Evolutionary conservation across 2,888 invertebrate genomes (phyloP).

Genomic region (Torymus texanus): DNA sequence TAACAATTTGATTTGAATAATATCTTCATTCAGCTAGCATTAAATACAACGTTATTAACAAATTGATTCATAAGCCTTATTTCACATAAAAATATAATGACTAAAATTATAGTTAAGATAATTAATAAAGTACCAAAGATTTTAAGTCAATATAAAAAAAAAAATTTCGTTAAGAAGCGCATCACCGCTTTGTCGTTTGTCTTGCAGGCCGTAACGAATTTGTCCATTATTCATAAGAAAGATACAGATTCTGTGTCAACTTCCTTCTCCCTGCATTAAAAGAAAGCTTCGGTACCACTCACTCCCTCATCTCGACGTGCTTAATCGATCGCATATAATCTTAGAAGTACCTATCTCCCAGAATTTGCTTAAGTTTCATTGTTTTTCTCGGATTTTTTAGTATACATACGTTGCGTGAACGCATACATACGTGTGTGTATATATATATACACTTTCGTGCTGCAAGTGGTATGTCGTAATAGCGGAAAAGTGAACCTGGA

Average conservation of each 20-base stretch:
- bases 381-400: not conserved
- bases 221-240: slow-evolving; percentile 27
- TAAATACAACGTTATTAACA: not conserved
- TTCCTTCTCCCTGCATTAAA: not conserved
- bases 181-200: slow-evolving; percentile 42
- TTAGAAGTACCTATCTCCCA: slow-evolving; percentile 6
- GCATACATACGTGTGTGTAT: no score
- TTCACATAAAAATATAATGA: not conserved
- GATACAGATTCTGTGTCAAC: not conserved
- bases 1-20: not conserved
- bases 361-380: slow-evolving; percentile 30
- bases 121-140: not conserved
- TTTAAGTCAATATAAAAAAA: not conserved
- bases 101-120: not conserved
- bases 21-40: not conserved
- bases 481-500: not conserved
- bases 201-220: slow-evolving; percentile 31
- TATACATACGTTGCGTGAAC: not conserved
- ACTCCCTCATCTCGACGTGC: slow-evolving; percentile 18
- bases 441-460: slow-evolving; percentile 8
- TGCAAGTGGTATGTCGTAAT: slow-evolving; percentile 4
- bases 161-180: slow-evolving; percentile 45
- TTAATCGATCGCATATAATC: slow-evolving; percentile 22
- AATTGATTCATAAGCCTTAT: not conserved
- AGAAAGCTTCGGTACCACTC: slow-evolving; percentile 21